These are phyloP conservation scores for Polietes domitor DNA, from an alignment of 2,888 invertebrate species.

Conservation along the genomic window DNA sequence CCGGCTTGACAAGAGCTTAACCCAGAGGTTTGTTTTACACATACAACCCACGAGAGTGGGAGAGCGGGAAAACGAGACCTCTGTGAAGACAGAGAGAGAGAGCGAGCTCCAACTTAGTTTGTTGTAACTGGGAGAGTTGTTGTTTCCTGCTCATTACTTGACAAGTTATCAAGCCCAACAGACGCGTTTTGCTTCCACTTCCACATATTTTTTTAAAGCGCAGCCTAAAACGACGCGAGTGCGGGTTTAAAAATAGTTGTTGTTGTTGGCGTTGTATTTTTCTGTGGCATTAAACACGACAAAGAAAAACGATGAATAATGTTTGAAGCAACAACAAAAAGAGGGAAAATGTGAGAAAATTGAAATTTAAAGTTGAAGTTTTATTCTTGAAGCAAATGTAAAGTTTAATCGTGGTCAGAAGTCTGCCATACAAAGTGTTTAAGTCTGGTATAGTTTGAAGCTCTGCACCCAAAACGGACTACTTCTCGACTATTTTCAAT, in stretches of 20 bases:
- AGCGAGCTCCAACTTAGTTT: not conserved
- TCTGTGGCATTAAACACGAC: no score
- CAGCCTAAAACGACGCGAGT: not conserved
- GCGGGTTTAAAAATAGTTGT: constrained; percentile 20
- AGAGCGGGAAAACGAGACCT: not conserved
- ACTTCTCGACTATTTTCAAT: no score
- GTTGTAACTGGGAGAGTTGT: constrained; percentile 23
- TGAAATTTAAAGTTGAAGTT: no score
- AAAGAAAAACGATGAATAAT: not conserved
- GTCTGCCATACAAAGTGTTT: no score
- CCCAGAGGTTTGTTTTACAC: not conserved
- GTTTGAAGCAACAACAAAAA: not conserved
- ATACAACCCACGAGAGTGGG: not conserved
- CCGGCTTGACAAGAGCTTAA: constrained; percentile 47
- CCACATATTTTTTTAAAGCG: constrained; percentile 18
- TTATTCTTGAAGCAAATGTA: no score
- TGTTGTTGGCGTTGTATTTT: not conserved
- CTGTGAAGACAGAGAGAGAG: constrained; percentile 12
- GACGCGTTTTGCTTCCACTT: constrained; percentile 53
- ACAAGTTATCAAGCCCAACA: constrained; percentile 61
- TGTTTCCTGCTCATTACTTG: constrained; percentile 60
- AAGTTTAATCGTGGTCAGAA: no score
- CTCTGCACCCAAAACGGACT: no score
- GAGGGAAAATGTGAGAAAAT: not conserved
- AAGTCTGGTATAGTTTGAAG: no score